Evolutionary conservation across 1,140 invertebrate genomes (phyloP).

Genomic region (Diorhabda carinulata): DNA sequence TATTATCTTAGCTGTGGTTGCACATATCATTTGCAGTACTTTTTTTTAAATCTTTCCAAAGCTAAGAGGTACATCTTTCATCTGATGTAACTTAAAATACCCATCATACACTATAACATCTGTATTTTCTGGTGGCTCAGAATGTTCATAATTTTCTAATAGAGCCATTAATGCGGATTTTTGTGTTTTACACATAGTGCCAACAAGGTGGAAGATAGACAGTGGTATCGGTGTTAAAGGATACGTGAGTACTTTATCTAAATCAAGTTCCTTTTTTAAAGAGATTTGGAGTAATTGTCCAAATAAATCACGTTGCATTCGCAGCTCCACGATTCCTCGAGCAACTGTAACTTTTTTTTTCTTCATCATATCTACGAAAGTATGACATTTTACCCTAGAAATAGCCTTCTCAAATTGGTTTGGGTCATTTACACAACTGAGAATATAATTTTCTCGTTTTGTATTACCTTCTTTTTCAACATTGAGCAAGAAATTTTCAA

Average conservation of each 20-base stretch:
- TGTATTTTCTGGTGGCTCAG: conserved; percentile 6
- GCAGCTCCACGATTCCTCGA: conserved; percentile 30
- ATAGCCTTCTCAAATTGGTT: too few species aligned
- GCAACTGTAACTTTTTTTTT: conserved; percentile 5
- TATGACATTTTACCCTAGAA: too few species aligned
- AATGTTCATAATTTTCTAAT: background rate
- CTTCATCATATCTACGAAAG: too few species aligned
- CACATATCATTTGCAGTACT: conserved; percentile 26
- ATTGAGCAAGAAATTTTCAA: background rate
- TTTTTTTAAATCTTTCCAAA: conserved; percentile 33
- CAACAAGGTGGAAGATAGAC: conserved; percentile 25
- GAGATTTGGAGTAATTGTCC: conserved; percentile 21
- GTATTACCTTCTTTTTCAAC: too few species aligned
- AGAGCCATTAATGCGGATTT: conserved; percentile 13
- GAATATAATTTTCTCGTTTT: too few species aligned
- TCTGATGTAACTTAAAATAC: conserved; percentile 31
- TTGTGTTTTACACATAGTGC: conserved; percentile 17
- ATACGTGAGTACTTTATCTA: conserved; percentile 19
- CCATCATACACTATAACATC: conserved; percentile 12
- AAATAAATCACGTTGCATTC: conserved; percentile 32
- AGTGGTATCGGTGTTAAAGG: conserved; percentile 26
- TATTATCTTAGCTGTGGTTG: conserved; percentile 16
- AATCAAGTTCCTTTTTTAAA: conserved; percentile 15
- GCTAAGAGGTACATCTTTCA: conserved; percentile 31
- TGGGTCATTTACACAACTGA: too few species aligned